Base-by-base conservation (phyloP, 2,797 vertebrate genomes). In the Gambelia wislizenii region DNA sequence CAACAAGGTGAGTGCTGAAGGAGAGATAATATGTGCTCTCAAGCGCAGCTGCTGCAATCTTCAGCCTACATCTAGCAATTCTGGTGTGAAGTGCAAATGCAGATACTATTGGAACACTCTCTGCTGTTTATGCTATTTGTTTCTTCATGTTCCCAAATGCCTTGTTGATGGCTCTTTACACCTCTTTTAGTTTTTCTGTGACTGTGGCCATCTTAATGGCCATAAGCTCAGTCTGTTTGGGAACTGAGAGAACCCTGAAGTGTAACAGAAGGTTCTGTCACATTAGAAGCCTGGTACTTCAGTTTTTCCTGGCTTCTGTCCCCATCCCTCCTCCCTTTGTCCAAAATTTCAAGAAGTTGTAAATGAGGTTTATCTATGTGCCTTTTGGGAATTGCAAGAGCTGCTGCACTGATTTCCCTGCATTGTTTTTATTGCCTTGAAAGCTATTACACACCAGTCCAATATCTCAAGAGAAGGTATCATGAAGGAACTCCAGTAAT, bases 121-220 rank as follows among this genome's bases (percentile, higher is more conserved):
- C 81, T 81, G 52, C 84, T 80, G 9, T 33, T 79, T 47, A 3
- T 87, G 89, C 88, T 85, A 1, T 1, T 80, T 72, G 52, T 84
- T 86, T 79, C 18, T 8, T 12, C 27, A 54, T 22, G n/a, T 77
- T 85, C 59, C 78, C 59, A 81, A 4, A 44, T 70, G 49, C 82
- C 61, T 0, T 0, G 78, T 44, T 0, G 1, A 1, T 86, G 4
- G 89, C 72, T 91, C 56, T 49, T 77, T 77, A n/a, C 64, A 49
- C 86, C 42, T 25, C 30, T 39, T n/a, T 67, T 33, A 33, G 64
- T 27, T 67, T 83, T 77, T 18, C 56, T 2, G 12, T 25, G 33
- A 67, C 80, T 81, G 69, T 12, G 54, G 22, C n/a, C 69, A 89
- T 82, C 56, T 52, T 86, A 89, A 30, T 85, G 83, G 27, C 18